Conservation (phyloP, 1,140 invertebrate genomes). For the Mesaphorura yosii region DNA sequence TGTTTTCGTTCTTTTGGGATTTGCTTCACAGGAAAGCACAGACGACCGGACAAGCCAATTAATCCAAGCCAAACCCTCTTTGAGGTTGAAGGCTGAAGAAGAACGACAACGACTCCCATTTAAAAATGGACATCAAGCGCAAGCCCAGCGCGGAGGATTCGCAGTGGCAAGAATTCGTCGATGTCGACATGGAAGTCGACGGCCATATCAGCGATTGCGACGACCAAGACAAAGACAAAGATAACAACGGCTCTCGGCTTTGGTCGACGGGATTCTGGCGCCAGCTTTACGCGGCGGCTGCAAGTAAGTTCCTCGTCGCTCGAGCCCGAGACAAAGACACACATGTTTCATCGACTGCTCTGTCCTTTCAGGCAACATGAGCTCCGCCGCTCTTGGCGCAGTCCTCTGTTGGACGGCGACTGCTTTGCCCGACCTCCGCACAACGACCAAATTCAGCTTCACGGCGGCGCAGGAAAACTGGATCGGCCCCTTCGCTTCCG, state of each 20-base stretch:
- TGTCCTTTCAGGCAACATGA: constrained; percentile 20
- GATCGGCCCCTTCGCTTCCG: constrained; percentile 17
- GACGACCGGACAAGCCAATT: too few species aligned
- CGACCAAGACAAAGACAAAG: not conserved
- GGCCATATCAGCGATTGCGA: not conserved
- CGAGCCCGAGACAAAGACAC: not conserved
- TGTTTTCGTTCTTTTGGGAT: too few species aligned
- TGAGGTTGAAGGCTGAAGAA: too few species aligned
- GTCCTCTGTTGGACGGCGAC: constrained; percentile 22
- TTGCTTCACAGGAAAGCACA: too few species aligned
- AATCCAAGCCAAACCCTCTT: too few species aligned
- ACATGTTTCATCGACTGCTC: not conserved
- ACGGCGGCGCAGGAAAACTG: constrained; percentile 16
- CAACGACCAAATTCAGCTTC: constrained; percentile 12
- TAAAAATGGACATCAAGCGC: too few species aligned
- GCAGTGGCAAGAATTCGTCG: too few species aligned
- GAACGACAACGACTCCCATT: too few species aligned
- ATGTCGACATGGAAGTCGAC: not conserved
- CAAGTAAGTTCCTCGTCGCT: constrained; percentile 21
- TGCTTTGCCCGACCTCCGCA: constrained; percentile 24
- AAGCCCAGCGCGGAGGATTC: too few species aligned
- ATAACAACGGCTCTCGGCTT: not conserved
- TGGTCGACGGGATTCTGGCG: not conserved
- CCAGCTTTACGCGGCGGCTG: constrained; percentile 25
- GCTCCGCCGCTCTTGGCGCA: constrained; percentile 19